A percentile compares a stretch with the other conserved stretches of the same genome.
phyloP scores from a whole-genome alignment of 2,113 vertebrate species.

The Solea senegalensis region DNA sequence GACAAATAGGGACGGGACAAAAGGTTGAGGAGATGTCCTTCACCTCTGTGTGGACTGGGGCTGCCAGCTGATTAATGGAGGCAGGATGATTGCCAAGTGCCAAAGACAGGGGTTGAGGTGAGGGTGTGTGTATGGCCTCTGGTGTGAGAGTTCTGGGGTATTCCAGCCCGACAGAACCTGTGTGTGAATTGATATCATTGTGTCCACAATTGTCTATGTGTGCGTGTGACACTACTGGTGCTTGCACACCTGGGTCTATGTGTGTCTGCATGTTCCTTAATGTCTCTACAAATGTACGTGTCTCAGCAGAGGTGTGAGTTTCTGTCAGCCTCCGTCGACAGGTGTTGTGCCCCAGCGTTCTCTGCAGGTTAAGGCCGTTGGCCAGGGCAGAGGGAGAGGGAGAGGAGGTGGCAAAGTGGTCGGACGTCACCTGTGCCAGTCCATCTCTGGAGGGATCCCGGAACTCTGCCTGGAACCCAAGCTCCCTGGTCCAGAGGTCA shows the following conservation, averaged over 20 bases:
- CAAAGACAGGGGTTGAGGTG: conserved; percentile 69
- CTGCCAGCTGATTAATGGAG: conserved; percentile 62
- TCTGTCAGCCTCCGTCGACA: conserved; percentile 66
- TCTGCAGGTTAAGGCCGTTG: conserved; percentile 90
- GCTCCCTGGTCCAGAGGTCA: conserved; percentile 71
- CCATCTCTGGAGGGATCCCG: conserved; percentile 70
- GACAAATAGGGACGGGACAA: conserved; percentile 52
- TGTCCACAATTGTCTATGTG: conserved; percentile 60
- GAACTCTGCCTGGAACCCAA: conserved; percentile 67
- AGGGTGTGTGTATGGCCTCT: conserved; percentile 64
- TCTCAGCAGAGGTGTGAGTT: conserved; percentile 53
- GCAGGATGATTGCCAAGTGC: conserved; percentile 61
- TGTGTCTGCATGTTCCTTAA: conserved; percentile 77
- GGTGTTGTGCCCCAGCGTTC: conserved; percentile 78
- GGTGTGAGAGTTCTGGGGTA: conserved; percentile 55
- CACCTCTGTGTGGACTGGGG: conserved; percentile 58
- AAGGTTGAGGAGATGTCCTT: conserved; percentile 57
- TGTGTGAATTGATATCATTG: conserved; percentile 58
- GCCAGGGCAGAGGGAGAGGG: conserved; percentile 88
- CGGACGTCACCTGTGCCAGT: conserved; percentile 85
- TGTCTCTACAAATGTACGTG: conserved; percentile 53
- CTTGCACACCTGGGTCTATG: conserved; percentile 57
- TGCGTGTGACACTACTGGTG: conserved; percentile 47
- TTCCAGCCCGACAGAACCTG: conserved; percentile 55
- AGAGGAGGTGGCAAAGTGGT: conserved; percentile 89